Conservation (phyloP, 2,113 vertebrate species). For the Ciconia boyciana region DNA sequence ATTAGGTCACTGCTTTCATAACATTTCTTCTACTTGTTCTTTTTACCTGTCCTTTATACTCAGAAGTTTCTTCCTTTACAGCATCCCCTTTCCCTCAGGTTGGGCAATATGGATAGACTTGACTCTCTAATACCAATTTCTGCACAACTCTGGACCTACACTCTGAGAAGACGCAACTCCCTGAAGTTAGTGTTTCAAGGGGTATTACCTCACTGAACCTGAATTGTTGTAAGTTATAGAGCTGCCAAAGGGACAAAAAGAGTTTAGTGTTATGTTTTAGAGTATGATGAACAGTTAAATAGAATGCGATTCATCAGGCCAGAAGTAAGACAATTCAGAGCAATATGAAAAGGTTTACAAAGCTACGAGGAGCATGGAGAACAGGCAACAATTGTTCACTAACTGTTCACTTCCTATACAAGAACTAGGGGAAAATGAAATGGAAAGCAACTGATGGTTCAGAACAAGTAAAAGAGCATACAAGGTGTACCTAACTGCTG, state of each 20-base stretch:
- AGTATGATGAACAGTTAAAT: neutral
- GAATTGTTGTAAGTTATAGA: neutral
- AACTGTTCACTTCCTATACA: neutral
- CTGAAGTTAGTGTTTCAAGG: neutral
- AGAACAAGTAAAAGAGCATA: neutral
- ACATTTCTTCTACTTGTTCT: neutral
- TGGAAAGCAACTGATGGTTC: neutral
- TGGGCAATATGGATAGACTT: neutral
- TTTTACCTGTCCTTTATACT: neutral
- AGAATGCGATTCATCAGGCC: neutral
- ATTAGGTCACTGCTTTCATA: neutral
- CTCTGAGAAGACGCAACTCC: neutral
- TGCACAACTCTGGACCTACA: neutral
- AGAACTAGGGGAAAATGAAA: neutral
- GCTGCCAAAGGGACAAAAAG: neutral
- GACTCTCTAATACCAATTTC: neutral
- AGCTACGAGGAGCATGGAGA: neutral
- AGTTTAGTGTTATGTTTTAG: neutral
- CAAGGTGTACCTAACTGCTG: neutral
- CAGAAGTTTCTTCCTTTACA: neutral
- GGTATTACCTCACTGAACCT: neutral
- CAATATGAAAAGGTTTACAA: neutral
- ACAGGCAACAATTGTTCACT: neutral
- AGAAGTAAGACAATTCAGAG: neutral
- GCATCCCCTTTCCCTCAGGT: neutral